Evolutionary conservation across 1,140 invertebrate species (phyloP).

Genomic region (Musca domestica): DNA sequence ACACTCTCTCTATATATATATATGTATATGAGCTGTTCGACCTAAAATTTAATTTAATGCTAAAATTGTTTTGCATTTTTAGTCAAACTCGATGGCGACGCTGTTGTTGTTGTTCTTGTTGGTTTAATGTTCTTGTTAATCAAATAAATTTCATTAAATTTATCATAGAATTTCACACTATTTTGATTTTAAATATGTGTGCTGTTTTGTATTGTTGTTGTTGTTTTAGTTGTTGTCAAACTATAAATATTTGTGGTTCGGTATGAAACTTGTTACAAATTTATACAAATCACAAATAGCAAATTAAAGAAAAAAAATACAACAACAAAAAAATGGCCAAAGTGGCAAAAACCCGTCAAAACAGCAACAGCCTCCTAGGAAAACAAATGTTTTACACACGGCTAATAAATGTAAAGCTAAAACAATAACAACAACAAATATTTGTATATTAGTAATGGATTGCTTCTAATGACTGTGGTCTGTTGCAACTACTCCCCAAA

Average conservation of each 20-base stretch:
- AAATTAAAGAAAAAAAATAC: neutral
- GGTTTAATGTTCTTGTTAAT: conserved; percentile 16
- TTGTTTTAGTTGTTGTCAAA: too few species aligned
- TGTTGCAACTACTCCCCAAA: too few species aligned
- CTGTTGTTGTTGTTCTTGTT: too few species aligned
- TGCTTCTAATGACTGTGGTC: neutral
- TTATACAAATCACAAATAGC: neutral
- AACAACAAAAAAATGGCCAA: neutral
- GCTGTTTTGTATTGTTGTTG: neutral
- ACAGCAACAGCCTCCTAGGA: too few species aligned
- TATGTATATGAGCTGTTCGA: too few species aligned
- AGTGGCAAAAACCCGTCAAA: too few species aligned
- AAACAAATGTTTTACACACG: too few species aligned
- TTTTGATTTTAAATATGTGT: neutral
- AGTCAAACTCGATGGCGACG: too few species aligned
- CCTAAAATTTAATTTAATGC: conserved; percentile 9
- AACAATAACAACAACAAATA: neutral
- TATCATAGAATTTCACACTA: conserved; percentile 16
- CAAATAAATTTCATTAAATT: conserved; percentile 29
- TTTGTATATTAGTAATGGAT: conserved; percentile 8
- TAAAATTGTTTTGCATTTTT: conserved; percentile 9
- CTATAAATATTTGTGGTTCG: neutral
- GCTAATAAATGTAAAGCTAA: neutral
- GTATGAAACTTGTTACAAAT: neutral
- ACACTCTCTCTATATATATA: too few species aligned